A percentile compares a stretch with the other conserved stretches of the same genome.
Conservation (phyloP, 2,797 vertebrate species). For the Novumbra hubbsi region DNA sequence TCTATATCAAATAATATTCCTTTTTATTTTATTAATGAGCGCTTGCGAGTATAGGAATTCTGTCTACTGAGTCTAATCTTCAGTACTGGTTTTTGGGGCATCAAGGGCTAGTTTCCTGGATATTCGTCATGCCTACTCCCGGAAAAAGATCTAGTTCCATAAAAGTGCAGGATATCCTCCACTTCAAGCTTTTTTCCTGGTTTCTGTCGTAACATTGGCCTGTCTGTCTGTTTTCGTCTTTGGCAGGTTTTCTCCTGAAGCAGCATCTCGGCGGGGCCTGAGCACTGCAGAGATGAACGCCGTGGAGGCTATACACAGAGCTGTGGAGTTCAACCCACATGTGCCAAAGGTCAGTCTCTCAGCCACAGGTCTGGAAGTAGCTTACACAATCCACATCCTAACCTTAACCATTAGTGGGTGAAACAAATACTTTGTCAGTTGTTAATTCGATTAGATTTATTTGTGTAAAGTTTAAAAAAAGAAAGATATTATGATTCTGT, state of each 20-base stretch:
- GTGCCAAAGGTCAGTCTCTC: slow-evolving; percentile 89
- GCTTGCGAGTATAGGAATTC: no score
- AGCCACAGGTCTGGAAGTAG: neutral
- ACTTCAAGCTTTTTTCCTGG: neutral
- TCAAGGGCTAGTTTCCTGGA: no score
- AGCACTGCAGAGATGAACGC: slow-evolving; percentile 98
- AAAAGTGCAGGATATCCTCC: neutral
- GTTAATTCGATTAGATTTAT: neutral
- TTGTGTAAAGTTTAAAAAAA: neutral
- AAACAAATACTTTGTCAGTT: neutral
- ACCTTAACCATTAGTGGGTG: neutral
- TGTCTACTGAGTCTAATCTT: no score
- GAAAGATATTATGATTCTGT: neutral
- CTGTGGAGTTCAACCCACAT: slow-evolving; percentile 99
- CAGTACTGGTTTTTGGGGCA: no score
- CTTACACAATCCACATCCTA: neutral
- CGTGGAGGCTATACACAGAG: slow-evolving; percentile 99
- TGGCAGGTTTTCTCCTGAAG: slow-evolving; percentile 94
- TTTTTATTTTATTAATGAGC: no score
- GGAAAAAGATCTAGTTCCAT: neutral
- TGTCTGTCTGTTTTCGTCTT: neutral
- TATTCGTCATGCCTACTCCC: neutral
- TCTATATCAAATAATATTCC: no score
- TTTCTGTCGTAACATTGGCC: neutral
- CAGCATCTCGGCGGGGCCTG: slow-evolving; percentile 94